phyloP scores from a whole-genome alignment of 2,888 invertebrate genomes.

The Eustalomyia histrio region DNA sequence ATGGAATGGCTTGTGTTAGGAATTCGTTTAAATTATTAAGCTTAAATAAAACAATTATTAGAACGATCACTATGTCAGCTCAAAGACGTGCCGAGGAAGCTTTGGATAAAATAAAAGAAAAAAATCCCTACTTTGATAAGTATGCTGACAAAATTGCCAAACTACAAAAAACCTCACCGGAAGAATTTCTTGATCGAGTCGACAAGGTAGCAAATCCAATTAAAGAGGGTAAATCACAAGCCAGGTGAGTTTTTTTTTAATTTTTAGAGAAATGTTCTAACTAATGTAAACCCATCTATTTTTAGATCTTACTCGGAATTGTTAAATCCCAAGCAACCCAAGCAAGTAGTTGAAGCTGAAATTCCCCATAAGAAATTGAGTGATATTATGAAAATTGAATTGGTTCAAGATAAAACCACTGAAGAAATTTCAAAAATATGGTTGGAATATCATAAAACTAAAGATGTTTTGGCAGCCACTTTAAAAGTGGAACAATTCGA shows the following conservation, averaged over 20 bases:
- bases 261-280: too few relatives aligned
- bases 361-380: slow-evolving; percentile 82
- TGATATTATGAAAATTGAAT: slow-evolving; percentile 88
- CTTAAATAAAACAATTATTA: slow-evolving; percentile 63
- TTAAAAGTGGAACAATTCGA: slow-evolving; percentile 84
- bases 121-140: slow-evolving; percentile 90
- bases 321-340: slow-evolving; percentile 83
- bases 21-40: slow-evolving; percentile 39
- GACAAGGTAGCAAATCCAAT: slow-evolving; percentile 80
- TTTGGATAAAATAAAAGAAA: slow-evolving; percentile 80
- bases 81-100: slow-evolving; percentile 79
- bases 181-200: slow-evolving; percentile 85
- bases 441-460: slow-evolving; percentile 88
- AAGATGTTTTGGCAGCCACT: slow-evolving; percentile 87
- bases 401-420: slow-evolving; percentile 85
- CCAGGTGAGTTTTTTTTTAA: slow-evolving; percentile 69
- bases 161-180: slow-evolving; percentile 87
- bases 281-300: too few relatives aligned
- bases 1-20: slow-evolving; percentile 69
- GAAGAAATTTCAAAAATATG: slow-evolving; percentile 88
- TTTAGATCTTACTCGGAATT: slow-evolving; percentile 84
- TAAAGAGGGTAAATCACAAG: slow-evolving; percentile 73
- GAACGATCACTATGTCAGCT: slow-evolving; percentile 79
- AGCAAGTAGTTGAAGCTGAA: slow-evolving; percentile 70
- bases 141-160: slow-evolving; percentile 88